These are phyloP conservation scores for Ctenopoma multispine DNA, from an alignment of 2,797 vertebrate species.

Conservation along the genomic window DNA sequence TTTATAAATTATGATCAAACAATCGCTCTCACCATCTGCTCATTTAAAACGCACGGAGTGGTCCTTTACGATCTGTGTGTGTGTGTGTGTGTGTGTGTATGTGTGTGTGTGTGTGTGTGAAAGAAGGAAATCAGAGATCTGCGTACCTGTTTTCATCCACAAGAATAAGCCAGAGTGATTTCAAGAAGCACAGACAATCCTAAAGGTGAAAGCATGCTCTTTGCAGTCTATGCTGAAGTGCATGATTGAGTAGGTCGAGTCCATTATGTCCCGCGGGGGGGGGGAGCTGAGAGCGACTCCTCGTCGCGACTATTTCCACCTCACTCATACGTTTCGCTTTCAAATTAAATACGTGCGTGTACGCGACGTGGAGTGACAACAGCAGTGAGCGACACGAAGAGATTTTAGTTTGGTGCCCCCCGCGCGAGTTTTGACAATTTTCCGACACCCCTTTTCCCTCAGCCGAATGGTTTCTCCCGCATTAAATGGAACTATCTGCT, in stretches of 20 bases:
- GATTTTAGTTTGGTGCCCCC: fast-evolving
- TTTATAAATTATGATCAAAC: slow-evolving; percentile 71
- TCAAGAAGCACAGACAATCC: slow-evolving; percentile 71
- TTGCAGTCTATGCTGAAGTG: slow-evolving; percentile 85
- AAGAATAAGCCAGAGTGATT: slow-evolving; percentile 72
- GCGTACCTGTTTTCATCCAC: slow-evolving; percentile 70
- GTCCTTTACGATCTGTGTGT: not conserved
- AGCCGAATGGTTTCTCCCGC: slow-evolving; percentile 79
- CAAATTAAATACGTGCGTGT: not conserved
- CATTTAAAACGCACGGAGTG: slow-evolving; percentile 24
- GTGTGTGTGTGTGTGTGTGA: not conserved
- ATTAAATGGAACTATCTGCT: slow-evolving; percentile 89
- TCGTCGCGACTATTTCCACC: not conserved
- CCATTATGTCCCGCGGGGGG: slow-evolving; percentile 76
- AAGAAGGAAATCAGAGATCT: slow-evolving; percentile 24
- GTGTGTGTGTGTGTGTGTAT: not conserved
- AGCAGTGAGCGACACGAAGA: fast-evolving
- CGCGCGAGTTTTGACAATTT: slow-evolving; percentile 5
- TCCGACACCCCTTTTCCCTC: slow-evolving; percentile 66
- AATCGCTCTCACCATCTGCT: slow-evolving; percentile 48
- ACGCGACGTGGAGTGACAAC: fast-evolving
- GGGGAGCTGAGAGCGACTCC: not conserved
- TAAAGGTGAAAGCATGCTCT: slow-evolving; percentile 91
- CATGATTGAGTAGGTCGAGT: slow-evolving; percentile 90
- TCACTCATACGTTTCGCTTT: fast-evolving